Base-by-base conservation (phyloP, 2,888 invertebrate genomes). In the Caenorhabditis sp. region DNA sequence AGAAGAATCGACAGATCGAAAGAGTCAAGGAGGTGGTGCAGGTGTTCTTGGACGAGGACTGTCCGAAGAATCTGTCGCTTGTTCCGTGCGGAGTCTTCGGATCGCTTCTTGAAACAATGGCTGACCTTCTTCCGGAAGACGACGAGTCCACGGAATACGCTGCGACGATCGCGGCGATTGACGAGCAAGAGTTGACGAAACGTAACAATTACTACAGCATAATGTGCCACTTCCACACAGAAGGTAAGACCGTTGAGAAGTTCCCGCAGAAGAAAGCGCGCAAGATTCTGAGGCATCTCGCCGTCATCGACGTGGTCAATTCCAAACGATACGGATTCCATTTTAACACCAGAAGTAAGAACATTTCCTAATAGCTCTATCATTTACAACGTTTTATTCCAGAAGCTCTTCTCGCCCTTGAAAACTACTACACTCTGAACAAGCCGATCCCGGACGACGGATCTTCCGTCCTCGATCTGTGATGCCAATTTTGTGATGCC, bases 341-440 rank as follows among this genome's bases (percentile, higher is more conserved):
- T 11, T 56, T 72, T 26, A 35, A 13, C 11, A 50, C 72, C 7
- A 56, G 26, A 63, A 55, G 72, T 72, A 20, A 9, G 27, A 22
- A n/a, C n/a, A n/a, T n/a, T n/a, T n/a, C n/a, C n/a, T n/a, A n/a
- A n/a, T n/a, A n/a, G n/a, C n/a, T n/a, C n/a, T n/a, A n/a, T n/a
- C n/a, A n/a, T n/a, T n/a, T n/a, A n/a, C n/a, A 13, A 2, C 45
- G 7, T 5, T 2, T 13, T 13, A 27, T 61, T 62, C 9, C 62
- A 62, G 62, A 62, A 15, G 35, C 26, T 9, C 26, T 62, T 2
- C 50, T 41, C 2, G 50, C 50, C 15, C 50, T 62, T 5, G 50
- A 39, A 26, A 63, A 45, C n/a, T 63, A 63, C 63, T 63, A 35
- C 45, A 24, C 22, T 1, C 17, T 43, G 22, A 63, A 63, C 32